phyloP scores from a whole-genome alignment of 2,797 vertebrate species.

The Trachops cirrhosus region DNA sequence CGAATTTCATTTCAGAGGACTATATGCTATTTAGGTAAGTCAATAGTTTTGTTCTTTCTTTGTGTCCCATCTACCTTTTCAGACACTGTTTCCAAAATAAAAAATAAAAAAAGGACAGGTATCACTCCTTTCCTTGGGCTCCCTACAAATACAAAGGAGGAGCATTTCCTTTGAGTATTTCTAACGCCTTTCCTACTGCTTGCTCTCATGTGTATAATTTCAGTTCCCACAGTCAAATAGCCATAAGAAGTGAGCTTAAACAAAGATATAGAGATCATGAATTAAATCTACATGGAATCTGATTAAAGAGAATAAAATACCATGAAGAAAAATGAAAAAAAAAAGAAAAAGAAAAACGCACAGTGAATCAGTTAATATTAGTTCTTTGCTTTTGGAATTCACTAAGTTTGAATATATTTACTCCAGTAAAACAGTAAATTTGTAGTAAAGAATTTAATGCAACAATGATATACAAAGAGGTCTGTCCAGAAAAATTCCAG shows the following conservation, averaged over 20 bases:
- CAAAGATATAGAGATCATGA: constrained; percentile 7
- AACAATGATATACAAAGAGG: neutral
- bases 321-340: constrained; percentile 17
- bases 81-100: neutral
- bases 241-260: neutral
- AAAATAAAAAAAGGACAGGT: neutral
- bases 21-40: neutral
- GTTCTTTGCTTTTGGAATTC: neutral
- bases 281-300: neutral
- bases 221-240: neutral
- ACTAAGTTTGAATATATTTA: neutral
- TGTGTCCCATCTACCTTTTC: neutral
- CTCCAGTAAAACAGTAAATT: neutral
- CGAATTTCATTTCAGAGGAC: neutral
- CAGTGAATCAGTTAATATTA: neutral
- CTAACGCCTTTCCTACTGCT: neutral
- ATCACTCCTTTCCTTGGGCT: neutral
- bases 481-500: too few species aligned
- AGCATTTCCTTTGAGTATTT: neutral
- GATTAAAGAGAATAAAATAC: constrained; percentile 20
- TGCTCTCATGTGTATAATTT: neutral
- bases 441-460: neutral
- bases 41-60: neutral
- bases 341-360: constrained; percentile 10
- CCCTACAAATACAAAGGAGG: neutral